phyloP scores from a whole-genome alignment of 1,140 invertebrate species.

The Cecropterus lyciades region DNA sequence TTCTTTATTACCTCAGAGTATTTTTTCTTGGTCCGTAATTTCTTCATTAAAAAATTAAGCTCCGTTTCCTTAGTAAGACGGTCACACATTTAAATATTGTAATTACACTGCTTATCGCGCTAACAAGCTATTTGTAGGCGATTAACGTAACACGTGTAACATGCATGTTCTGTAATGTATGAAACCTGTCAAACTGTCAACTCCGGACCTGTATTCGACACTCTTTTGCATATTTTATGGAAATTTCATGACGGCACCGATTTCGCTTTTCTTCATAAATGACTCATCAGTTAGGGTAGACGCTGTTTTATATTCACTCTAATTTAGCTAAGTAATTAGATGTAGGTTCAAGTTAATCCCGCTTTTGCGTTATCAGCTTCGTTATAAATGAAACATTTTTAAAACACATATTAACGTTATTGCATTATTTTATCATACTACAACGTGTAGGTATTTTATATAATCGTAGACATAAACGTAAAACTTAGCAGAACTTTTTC shows the following conservation, averaged over 20 bases:
- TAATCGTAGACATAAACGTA: too few relatives aligned
- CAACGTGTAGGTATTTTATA: too few relatives aligned
- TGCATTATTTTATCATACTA: too few relatives aligned
- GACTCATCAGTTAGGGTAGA: constrained; percentile 50
- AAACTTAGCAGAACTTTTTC: too few relatives aligned
- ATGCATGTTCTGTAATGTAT: constrained; percentile 28
- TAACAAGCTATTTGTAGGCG: constrained; percentile 30
- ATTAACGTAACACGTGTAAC: constrained; percentile 26
- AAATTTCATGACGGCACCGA: constrained; percentile 42
- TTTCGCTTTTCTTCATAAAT: constrained; percentile 54
- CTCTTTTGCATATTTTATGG: constrained; percentile 50
- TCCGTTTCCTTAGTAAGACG: constrained; percentile 12
- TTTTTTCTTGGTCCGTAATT: not conserved
- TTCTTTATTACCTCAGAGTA: not conserved
- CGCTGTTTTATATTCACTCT: constrained; percentile 31
- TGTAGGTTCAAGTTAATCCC: constrained; percentile 23
- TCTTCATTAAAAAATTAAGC: not conserved
- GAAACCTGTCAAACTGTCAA: constrained; percentile 51
- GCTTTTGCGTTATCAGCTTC: constrained; percentile 18
- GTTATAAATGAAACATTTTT: constrained; percentile 10
- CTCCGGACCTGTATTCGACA: constrained; percentile 39
- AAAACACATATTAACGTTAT: too few relatives aligned
- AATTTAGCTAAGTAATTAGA: constrained; percentile 54
- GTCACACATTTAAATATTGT: constrained; percentile 27
- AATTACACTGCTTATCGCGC: constrained; percentile 25